A percentile compares a stretch with the other conserved stretches of the same genome.
These are phyloP conservation scores for Morpho achilles DNA, from an alignment of 2,888 invertebrate genomes.

Conservation along the genomic window DNA sequence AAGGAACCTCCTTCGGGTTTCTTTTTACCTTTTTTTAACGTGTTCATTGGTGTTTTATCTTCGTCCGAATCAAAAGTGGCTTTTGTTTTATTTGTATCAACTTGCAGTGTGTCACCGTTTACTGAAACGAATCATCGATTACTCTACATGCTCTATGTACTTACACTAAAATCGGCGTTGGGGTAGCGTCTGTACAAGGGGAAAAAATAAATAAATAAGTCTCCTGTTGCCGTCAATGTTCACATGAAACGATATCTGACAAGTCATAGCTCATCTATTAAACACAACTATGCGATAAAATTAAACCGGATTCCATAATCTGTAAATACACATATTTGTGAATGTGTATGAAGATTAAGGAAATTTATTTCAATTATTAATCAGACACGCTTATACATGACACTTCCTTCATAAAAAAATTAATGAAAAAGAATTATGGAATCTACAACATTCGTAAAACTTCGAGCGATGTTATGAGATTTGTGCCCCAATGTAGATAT, in stretches of 20 bases:
- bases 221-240: neutral
- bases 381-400: too few species aligned
- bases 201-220: constrained; percentile 15
- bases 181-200: constrained; percentile 20
- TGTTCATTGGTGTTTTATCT: constrained; percentile 75
- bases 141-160: constrained; percentile 24
- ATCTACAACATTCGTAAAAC: neutral
- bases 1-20: constrained; percentile 65
- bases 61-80: constrained; percentile 78
- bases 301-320: too few species aligned
- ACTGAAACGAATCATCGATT: constrained; percentile 42
- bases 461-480: constrained; percentile 9
- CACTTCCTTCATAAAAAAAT: too few species aligned
- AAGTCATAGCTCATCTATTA: too few species aligned
- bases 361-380: too few species aligned
- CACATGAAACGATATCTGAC: neutral
- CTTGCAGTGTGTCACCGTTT: constrained; percentile 66
- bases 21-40: constrained; percentile 72
- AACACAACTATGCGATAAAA: too few species aligned
- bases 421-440: too few species aligned
- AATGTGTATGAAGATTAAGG: too few species aligned
- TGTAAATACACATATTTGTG: too few species aligned
- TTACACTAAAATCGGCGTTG: constrained; percentile 22
- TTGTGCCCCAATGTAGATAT: neutral
- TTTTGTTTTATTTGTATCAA: constrained; percentile 74